phyloP scores from a whole-genome alignment of 2,113 vertebrate genomes.

The Pristiophorus japonicus region DNA sequence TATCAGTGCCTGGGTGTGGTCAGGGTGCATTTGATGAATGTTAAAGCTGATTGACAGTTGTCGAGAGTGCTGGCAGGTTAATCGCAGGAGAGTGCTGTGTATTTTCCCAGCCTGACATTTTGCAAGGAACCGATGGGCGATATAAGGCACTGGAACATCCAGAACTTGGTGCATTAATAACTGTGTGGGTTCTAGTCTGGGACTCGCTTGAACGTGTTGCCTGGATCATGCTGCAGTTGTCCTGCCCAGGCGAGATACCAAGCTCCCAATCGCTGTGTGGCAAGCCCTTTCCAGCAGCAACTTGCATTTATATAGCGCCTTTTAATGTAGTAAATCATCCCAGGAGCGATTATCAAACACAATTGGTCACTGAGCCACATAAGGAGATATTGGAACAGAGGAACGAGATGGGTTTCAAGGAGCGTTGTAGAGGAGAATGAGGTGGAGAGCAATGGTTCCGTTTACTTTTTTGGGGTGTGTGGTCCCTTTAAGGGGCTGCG shows the following conservation, averaged over 20 bases:
- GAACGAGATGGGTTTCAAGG: not conserved
- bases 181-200: not conserved
- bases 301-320: not conserved
- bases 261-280: not conserved
- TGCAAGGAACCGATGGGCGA: not conserved
- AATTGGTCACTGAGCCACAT: not conserved
- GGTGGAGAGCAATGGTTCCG: not conserved
- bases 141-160: not conserved
- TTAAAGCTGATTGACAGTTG: not conserved
- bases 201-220: not conserved
- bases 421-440: not conserved
- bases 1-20: not conserved
- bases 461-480: too few relatives aligned
- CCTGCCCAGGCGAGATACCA: not conserved
- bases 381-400: not conserved
- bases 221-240: not conserved
- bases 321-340: not conserved
- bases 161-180: not conserved
- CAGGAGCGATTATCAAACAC: not conserved
- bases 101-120: not conserved
- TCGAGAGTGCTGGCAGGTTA: not conserved
- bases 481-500: not conserved
- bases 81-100: not conserved
- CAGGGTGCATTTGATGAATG: not conserved
- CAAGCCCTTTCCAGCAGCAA: not conserved